Conservation (phyloP, 2,113 vertebrate genomes). For the Mastomys natalensis region DNA sequence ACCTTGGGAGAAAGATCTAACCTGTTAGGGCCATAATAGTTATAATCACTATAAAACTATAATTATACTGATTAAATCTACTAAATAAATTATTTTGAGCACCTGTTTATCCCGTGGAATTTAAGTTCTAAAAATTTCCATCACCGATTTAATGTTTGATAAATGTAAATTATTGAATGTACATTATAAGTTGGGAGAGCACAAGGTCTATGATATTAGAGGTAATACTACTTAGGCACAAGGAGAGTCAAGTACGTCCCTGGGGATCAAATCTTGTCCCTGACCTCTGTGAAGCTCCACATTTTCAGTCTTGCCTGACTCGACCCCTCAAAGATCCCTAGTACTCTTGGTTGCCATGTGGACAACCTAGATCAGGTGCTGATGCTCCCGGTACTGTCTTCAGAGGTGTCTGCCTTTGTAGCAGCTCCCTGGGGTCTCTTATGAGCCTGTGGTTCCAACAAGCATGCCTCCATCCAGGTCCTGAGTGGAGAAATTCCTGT, state of each 20-base stretch:
- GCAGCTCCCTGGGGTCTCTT: background rate
- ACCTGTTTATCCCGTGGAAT: background rate
- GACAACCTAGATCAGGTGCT: background rate
- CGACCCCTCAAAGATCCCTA: background rate
- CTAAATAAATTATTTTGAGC: background rate
- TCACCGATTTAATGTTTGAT: background rate
- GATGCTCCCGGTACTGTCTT: background rate
- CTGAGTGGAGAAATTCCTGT: background rate
- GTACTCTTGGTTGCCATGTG: accelerated
- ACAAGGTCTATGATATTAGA: background rate
- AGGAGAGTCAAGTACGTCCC: accelerated
- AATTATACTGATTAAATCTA: background rate
- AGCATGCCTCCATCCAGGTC: background rate
- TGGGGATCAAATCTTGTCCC: accelerated
- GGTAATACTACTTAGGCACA: background rate
- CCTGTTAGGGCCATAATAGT: background rate
- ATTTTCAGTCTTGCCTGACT: background rate
- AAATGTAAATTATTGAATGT: background rate
- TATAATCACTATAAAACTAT: background rate
- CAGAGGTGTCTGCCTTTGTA: background rate
- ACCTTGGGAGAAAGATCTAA: conserved; percentile 24
- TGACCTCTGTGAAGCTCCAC: background rate
- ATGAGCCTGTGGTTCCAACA: background rate
- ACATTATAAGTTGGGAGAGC: background rate
- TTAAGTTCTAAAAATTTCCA: background rate